Evolutionary conservation across 2,797 vertebrate genomes (phyloP).

Genomic region (Limnodromus scolopaceus): DNA sequence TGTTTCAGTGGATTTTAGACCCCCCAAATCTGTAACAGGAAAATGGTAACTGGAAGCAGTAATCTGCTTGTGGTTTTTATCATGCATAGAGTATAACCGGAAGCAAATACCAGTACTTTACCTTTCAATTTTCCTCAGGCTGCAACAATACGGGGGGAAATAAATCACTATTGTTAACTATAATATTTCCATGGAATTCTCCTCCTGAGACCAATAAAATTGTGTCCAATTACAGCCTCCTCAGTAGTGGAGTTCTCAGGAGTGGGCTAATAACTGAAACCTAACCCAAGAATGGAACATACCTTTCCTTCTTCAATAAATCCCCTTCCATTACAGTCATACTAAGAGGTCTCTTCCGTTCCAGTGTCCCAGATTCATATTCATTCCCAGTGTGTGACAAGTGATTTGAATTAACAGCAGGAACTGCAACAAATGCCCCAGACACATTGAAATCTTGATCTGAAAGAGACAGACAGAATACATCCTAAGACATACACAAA

Average conservation of each 20-base stretch:
- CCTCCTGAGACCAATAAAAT: not conserved
- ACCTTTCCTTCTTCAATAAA: constrained; percentile 91
- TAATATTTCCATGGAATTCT: not conserved
- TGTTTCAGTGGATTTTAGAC: not conserved
- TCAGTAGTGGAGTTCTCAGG: not conserved
- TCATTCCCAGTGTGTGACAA: constrained; percentile 84
- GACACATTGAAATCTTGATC: constrained; percentile 98
- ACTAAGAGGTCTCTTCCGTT: constrained; percentile 92
- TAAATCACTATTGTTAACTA: constrained; percentile 35
- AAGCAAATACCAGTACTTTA: constrained; percentile 18
- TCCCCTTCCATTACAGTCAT: constrained; percentile 91
- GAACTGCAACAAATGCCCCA: constrained; percentile 88
- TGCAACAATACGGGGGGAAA: constrained; percentile 38
- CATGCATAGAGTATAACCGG: not conserved
- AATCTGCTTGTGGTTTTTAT: not conserved
- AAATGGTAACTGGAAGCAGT: not conserved
- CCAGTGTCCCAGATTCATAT: constrained; percentile 86
- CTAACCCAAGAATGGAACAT: not conserved
- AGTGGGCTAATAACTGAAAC: not conserved
- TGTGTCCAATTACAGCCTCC: not conserved
- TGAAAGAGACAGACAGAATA: constrained; percentile 55
- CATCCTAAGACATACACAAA: not conserved
- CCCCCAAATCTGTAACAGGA: not conserved
- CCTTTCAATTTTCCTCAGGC: constrained; percentile 70
- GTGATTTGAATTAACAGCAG: constrained; percentile 87